Conservation (phyloP, 2,113 vertebrate species). For the Alectura lathami region DNA sequence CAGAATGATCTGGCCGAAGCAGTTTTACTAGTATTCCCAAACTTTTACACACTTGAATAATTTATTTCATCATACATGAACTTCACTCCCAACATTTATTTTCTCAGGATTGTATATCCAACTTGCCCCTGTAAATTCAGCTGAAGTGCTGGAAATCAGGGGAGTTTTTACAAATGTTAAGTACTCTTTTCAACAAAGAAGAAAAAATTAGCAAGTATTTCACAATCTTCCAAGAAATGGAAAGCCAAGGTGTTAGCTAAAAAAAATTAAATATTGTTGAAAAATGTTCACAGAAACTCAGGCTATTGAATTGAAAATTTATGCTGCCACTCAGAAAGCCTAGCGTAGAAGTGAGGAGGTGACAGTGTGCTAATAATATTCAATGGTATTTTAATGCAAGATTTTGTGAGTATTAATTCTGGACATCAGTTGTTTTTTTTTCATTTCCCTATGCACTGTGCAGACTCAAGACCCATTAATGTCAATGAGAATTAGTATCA, state of each 20-base stretch:
- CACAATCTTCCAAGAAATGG: background rate
- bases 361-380: background rate
- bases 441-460: background rate
- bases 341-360: background rate
- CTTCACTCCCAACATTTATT: background rate
- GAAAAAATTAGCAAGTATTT: background rate
- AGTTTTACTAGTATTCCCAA: background rate
- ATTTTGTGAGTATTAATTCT: background rate
- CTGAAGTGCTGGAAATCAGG: background rate
- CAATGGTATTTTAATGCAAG: constrained; percentile 5
- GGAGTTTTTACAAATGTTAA: background rate
- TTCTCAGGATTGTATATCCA: background rate
- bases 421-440: background rate
- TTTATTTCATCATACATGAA: background rate
- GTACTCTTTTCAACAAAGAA: background rate
- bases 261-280: background rate
- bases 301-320: background rate
- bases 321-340: background rate
- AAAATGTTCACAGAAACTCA: background rate
- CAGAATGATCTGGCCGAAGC: background rate
- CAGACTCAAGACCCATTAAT: constrained; percentile 5
- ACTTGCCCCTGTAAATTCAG: background rate
- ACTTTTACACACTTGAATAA: background rate
- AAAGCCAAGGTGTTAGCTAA: background rate
- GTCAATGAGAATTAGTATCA: constrained; percentile 32